Conservation (phyloP, 2,888 invertebrate species). For the Dasypogon diadema region DNA sequence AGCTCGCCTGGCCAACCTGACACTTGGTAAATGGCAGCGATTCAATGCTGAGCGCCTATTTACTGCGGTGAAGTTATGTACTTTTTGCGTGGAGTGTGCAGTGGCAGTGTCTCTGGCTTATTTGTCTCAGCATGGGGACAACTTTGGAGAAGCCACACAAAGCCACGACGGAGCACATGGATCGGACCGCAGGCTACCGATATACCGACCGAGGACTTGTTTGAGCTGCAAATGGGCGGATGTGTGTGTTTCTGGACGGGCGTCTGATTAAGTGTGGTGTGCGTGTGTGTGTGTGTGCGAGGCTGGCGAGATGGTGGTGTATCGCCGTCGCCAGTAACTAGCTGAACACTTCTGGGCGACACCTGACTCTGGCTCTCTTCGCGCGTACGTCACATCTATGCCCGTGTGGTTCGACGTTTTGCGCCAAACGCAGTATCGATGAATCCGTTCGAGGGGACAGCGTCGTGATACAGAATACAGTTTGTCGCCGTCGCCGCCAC, state of each 20-base stretch:
- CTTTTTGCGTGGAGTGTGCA: slow-evolving; percentile 2
- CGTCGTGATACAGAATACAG: slow-evolving; percentile 50
- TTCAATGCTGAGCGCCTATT: neutral
- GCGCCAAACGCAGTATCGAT: slow-evolving; percentile 55
- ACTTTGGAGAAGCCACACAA: slow-evolving; percentile 31
- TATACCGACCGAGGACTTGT: slow-evolving; percentile 2
- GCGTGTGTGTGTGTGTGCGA: slow-evolving; percentile 34
- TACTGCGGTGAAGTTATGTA: slow-evolving; percentile 8
- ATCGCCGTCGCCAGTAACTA: slow-evolving; percentile 12
- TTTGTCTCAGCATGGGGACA: slow-evolving; percentile 36
- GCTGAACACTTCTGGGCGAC: slow-evolving; percentile 52
- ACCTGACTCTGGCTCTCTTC: slow-evolving; percentile 55
- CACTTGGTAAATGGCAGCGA: neutral
- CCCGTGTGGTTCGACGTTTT: slow-evolving; percentile 20
- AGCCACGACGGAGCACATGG: slow-evolving; percentile 24
- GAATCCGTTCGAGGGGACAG: slow-evolving; percentile 56
- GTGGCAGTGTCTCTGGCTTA: slow-evolving; percentile 36
- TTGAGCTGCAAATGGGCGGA: slow-evolving; percentile 8
- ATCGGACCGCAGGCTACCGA: neutral
- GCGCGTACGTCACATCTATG: slow-evolving; percentile 51
- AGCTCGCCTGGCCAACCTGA: neutral
- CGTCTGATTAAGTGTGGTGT: slow-evolving; percentile 17
- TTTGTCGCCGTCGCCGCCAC: slow-evolving; percentile 48
- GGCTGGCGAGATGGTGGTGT: slow-evolving; percentile 11
- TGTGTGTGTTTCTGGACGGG: slow-evolving; percentile 14